Conservation (phyloP, 92 coral and sea anemone species). For the Phenganax marumi region DNA sequence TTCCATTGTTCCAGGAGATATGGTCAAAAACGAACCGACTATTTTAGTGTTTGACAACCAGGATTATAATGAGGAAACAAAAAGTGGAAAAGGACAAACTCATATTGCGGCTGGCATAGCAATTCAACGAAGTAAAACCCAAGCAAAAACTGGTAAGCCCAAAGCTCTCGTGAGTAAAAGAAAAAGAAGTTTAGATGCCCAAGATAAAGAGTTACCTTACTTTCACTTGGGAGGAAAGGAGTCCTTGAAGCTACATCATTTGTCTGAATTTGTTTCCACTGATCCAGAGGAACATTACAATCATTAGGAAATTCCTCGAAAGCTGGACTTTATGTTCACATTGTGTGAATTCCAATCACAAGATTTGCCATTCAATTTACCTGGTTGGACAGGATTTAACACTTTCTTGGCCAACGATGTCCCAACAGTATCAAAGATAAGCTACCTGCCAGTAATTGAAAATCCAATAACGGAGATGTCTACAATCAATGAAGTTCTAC, state of each 20-base stretch:
- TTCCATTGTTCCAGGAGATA: conserved; percentile 31
- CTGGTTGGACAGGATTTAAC: conserved; percentile 41
- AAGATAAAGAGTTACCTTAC: conserved; percentile 23
- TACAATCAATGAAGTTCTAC: conserved; percentile 33
- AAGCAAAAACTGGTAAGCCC: background rate
- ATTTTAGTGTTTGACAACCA: conserved; percentile 38
- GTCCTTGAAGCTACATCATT: conserved; percentile 15
- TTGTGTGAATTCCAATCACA: conserved; percentile 27
- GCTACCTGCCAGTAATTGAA: conserved; percentile 35
- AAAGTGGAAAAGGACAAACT: conserved; percentile 44
- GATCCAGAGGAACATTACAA: conserved; percentile 23
- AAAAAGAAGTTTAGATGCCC: conserved; percentile 4
- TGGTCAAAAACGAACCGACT: conserved; percentile 30
- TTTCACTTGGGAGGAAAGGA: conserved; percentile 23
- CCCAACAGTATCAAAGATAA: conserved; percentile 34
- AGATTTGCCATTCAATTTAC: background rate
- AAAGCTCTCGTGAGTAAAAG: conserved; percentile 23
- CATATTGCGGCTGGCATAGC: conserved; percentile 40
- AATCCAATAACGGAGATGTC: conserved; percentile 32
- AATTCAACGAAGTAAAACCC: conserved; percentile 16
- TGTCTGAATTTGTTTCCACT: conserved; percentile 34
- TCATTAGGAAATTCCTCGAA: background rate
- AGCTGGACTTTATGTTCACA: conserved; percentile 18
- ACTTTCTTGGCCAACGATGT: conserved; percentile 32
- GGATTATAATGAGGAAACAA: conserved; percentile 39